Conservation (phyloP, 2,888 invertebrate genomes). For the Erpobdella octoculata region DNA sequence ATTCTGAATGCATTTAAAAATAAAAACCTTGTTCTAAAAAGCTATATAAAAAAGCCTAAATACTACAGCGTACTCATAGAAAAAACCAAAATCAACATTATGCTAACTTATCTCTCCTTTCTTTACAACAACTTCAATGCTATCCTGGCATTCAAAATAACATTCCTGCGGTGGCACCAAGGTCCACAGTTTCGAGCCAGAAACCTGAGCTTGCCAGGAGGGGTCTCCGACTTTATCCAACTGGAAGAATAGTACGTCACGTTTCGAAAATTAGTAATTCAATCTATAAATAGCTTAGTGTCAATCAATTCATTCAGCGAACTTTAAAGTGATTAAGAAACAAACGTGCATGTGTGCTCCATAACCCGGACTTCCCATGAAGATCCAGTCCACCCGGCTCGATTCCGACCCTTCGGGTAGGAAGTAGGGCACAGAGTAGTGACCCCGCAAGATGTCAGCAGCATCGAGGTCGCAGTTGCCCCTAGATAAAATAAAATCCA, state of each 20-base stretch:
- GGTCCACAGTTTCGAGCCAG: slow-evolving; percentile 78
- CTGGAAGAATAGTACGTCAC: slow-evolving; percentile 54
- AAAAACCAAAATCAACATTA: no score
- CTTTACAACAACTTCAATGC: slow-evolving; percentile 65
- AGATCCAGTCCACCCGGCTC: slow-evolving; percentile 87
- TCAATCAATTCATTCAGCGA: no score
- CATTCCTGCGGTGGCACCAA: slow-evolving; percentile 89
- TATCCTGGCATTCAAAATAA: slow-evolving; percentile 64
- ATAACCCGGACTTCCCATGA: slow-evolving; percentile 87
- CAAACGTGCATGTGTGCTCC: slow-evolving; percentile 88
- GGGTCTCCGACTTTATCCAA: slow-evolving; percentile 85
- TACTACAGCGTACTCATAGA: no score
- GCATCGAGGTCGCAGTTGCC: slow-evolving; percentile 83
- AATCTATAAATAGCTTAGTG: neutral
- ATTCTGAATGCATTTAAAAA: neutral
- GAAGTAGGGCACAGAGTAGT: slow-evolving; percentile 69
- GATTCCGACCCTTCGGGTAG: slow-evolving; percentile 76
- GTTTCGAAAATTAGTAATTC: neutral
- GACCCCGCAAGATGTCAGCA: slow-evolving; percentile 67
- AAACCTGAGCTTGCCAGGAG: slow-evolving; percentile 93
- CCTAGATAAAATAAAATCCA: slow-evolving; percentile 56
- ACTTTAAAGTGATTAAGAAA: neutral
- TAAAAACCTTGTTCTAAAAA: neutral
- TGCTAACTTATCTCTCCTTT: slow-evolving; percentile 81
- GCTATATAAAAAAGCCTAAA: neutral